Conservation (phyloP, 2,888 invertebrate species). For the Pristionchus japonicus region DNA sequence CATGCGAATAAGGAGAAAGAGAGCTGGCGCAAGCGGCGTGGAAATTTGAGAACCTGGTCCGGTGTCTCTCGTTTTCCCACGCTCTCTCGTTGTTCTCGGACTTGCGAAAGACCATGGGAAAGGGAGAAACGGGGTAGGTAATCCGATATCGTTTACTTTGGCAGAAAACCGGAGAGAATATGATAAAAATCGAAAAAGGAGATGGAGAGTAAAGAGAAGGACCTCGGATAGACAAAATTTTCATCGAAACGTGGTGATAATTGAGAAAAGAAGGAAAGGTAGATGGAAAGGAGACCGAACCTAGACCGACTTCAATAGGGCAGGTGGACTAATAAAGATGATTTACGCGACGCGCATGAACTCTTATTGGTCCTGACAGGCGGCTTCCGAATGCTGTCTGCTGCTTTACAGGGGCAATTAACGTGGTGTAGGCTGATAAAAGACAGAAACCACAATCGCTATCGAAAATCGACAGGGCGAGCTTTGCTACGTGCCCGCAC, state of each 20-base stretch:
- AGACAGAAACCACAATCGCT: background rate
- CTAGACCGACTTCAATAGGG: background rate
- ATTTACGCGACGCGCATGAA: constrained; percentile 10
- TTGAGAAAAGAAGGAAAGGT: too few species aligned
- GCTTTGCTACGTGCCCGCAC: background rate
- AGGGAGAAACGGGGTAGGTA: background rate
- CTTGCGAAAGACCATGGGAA: background rate
- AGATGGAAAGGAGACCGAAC: background rate
- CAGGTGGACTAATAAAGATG: constrained; percentile 33
- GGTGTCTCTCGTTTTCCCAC: background rate
- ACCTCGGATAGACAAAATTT: too few species aligned
- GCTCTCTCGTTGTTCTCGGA: background rate
- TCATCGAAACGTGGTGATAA: too few species aligned
- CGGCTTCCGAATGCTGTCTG: background rate
- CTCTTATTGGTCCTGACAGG: constrained; percentile 35
- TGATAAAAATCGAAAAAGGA: constrained; percentile 30
- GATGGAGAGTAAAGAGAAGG: too few species aligned
- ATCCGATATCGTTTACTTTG: constrained; percentile 25
- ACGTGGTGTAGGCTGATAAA: background rate
- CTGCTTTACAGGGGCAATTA: background rate
- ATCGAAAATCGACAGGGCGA: constrained; percentile 9
- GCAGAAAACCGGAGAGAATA: constrained; percentile 13
- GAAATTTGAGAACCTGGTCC: constrained; percentile 26
- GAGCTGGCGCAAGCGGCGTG: background rate
- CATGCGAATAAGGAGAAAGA: background rate